Conservation (phyloP, 1,140 invertebrate genomes). For the Caerostris extrusa region DNA sequence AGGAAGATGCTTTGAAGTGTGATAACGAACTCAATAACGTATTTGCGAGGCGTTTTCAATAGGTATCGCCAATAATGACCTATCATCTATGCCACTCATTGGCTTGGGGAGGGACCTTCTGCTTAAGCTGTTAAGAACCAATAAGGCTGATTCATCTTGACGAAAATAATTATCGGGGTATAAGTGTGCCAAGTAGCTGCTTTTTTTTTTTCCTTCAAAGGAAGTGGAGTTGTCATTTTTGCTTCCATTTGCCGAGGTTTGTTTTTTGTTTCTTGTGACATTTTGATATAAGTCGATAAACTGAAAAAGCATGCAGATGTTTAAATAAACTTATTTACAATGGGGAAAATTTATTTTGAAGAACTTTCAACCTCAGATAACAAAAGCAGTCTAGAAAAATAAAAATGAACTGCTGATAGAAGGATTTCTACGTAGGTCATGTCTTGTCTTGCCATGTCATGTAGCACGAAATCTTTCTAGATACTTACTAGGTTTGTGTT, state of each 20-base stretch:
- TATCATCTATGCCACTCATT: not conserved
- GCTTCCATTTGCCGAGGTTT: not conserved
- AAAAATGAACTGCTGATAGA: too few relatives aligned
- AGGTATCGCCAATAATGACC: conserved; percentile 27
- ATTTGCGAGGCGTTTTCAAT: conserved; percentile 59
- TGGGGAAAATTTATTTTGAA: too few relatives aligned
- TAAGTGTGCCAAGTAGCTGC: not conserved
- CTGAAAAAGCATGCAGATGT: too few relatives aligned
- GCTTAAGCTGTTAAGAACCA: conserved; percentile 38
- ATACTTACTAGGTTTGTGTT: too few relatives aligned
- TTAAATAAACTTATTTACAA: too few relatives aligned
- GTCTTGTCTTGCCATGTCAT: too few relatives aligned
- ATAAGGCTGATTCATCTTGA: conserved; percentile 23
- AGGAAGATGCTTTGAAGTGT: conserved; percentile 19
- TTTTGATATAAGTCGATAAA: too few relatives aligned
- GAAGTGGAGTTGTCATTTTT: not conserved
- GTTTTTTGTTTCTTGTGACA: too few relatives aligned
- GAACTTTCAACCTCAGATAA: too few relatives aligned
- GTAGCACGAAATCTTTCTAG: too few relatives aligned
- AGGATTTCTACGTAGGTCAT: too few relatives aligned
- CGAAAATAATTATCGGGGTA: conserved; percentile 18
- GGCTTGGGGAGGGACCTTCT: conserved; percentile 12
- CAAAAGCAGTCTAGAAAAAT: too few relatives aligned
- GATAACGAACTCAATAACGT: conserved; percentile 69
- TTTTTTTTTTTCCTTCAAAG: not conserved